Evolutionary conservation across 2,888 invertebrate species (phyloP), one percentile per base, ranked within the genome.

Genomic region (Ypsolopha scabrella): DNA sequence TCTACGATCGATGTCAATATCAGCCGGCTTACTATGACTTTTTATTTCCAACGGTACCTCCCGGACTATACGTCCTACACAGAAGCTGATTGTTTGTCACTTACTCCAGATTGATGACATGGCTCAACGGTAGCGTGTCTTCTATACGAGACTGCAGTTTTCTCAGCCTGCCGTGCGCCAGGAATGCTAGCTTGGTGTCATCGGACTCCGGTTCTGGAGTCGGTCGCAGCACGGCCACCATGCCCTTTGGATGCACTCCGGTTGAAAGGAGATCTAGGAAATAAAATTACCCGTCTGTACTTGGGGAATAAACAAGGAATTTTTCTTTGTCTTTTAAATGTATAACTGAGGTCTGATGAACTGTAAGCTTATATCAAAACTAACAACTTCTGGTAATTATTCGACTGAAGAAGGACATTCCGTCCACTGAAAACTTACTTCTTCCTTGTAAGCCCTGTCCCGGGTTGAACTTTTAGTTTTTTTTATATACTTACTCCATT

Each of bases 51-150:
- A n/a, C n/a, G n/a, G n/a, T n/a, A n/a, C n/a, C n/a, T n/a, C n/a
- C n/a, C n/a, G n/a, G n/a, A n/a, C n/a, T n/a, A n/a, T n/a, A n/a
- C n/a, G n/a, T n/a, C n/a, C n/a, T n/a, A n/a, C n/a, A n/a, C n/a
- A n/a, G 11, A 13, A 1, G 2, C 24, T 24, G 2, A 24, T 3
- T 24, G 2, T 7, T 33, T 33, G 36, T 34, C 53, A 81, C 86
- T 83, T 63, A 87, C 75, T 87, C 86, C 55, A 89, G 69, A 48
- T 73, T 76, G 52, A 89, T 78, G 48, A 89, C 63, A 60, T 89
- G 88, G 38, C 75, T 78, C 9, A 79, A 69, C 1, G 88, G 88
- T 51, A 89, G 63, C 6, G 65, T 60, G 0, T 77, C 73, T 63
- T 81, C 78, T 6, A 89, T 58, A 58, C 70, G 82, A 52, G 61